Evolutionary conservation across 2,888 invertebrate genomes (phyloP).

Genomic region (Seira ritae): DNA sequence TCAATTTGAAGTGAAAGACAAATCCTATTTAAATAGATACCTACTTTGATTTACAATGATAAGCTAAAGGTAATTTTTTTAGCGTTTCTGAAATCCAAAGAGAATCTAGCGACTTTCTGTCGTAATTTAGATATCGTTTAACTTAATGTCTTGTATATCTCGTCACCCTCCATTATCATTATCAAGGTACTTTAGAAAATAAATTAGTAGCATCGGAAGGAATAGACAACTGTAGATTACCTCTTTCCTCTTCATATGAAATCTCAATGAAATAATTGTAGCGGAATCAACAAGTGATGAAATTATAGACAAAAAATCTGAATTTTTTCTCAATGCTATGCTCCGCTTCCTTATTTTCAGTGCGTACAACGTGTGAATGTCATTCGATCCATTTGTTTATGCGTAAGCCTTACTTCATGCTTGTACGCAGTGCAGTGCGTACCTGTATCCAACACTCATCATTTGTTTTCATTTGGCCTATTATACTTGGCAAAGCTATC

Average conservation of each 20-base stretch:
- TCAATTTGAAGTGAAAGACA: constrained; percentile 1
- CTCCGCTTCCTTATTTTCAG: constrained; percentile 44
- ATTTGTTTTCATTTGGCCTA: no score
- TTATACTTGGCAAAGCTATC: no score
- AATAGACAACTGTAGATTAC: no score
- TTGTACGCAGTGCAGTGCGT: no score
- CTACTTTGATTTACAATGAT: background rate
- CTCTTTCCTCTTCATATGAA: background rate
- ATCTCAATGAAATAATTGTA: background rate
- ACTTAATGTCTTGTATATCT: background rate
- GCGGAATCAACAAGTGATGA: constrained; percentile 2
- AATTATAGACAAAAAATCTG: background rate
- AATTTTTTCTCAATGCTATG: background rate
- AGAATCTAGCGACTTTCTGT: background rate
- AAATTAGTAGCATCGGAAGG: no score
- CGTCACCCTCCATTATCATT: background rate
- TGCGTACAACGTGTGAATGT: constrained; percentile 58
- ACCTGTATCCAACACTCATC: no score
- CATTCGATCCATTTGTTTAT: constrained; percentile 44
- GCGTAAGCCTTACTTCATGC: no score
- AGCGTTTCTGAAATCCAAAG: no score
- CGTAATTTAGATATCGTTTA: background rate
- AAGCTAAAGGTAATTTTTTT: background rate
- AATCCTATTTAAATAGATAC: no score
- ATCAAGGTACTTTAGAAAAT: constrained; percentile 5